Evolutionary conservation across 2,113 vertebrate species (phyloP).

Genomic region (Numida meleagris): DNA sequence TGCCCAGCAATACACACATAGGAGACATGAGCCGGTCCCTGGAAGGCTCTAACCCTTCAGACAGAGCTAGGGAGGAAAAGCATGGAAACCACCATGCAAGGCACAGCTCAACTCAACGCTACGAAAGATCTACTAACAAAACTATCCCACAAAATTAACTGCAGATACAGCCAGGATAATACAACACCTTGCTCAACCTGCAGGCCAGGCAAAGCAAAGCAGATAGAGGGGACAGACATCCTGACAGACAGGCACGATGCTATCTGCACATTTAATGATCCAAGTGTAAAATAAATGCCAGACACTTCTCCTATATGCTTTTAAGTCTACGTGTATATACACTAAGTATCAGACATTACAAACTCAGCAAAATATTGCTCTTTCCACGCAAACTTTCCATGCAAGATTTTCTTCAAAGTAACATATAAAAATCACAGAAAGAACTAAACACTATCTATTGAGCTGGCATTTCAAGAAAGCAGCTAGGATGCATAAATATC

Average conservation of each 20-base stretch:
- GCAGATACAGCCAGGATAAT: background rate
- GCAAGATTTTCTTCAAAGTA: background rate
- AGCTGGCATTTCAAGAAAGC: background rate
- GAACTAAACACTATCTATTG: background rate
- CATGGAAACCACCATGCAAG: background rate
- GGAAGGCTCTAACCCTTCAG: background rate
- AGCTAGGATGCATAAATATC: constrained; percentile 1
- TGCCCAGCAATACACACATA: background rate
- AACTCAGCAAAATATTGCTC: background rate
- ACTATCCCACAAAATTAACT: too few relatives aligned
- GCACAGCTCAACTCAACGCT: background rate
- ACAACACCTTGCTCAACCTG: background rate
- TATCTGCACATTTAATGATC: background rate
- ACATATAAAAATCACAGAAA: background rate
- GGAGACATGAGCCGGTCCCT: rapidly evolving
- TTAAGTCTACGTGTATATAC: too few relatives aligned
- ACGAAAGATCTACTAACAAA: background rate
- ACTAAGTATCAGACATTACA: background rate
- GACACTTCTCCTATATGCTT: background rate
- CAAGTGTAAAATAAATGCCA: rapidly evolving
- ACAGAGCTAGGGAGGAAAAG: background rate
- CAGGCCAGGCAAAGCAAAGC: background rate
- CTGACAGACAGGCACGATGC: background rate
- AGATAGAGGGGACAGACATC: background rate
- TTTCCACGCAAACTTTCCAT: background rate